Evolutionary conservation across 2,113 vertebrate genomes (phyloP).

Genomic region (Dunckerocampus dactyliophorus): DNA sequence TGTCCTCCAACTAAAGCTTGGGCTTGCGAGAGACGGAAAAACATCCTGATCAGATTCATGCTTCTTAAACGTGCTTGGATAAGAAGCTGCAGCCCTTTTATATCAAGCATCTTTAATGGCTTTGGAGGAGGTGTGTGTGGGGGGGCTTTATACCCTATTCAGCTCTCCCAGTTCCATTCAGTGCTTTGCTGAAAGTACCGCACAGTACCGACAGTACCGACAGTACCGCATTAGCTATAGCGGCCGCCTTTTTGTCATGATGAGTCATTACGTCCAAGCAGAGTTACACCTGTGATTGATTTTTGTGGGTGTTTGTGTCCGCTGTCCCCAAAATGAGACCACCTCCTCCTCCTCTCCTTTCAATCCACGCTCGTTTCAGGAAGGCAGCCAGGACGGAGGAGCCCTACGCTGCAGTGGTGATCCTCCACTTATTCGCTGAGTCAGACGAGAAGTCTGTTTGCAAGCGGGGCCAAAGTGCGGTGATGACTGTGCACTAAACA

Average conservation of each 20-base stretch:
- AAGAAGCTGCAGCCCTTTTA: background rate
- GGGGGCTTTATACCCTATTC: conserved; percentile 3
- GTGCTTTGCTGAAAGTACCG: conserved; percentile 3
- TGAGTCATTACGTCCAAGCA: conserved; percentile 16
- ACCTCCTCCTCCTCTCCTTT: background rate
- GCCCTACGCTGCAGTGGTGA: conserved; percentile 13
- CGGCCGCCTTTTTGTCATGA: conserved; percentile 17
- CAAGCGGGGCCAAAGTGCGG: conserved; percentile 8
- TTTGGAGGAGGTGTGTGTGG: background rate
- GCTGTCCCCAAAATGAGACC: background rate
- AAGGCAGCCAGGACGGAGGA: background rate
- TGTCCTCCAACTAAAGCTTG: background rate
- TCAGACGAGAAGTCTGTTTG: conserved; percentile 25
- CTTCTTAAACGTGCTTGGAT: background rate
- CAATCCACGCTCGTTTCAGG: conserved; percentile 7
- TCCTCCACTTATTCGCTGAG: conserved; percentile 30
- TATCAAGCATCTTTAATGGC: background rate
- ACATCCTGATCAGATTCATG: conserved; percentile 15
- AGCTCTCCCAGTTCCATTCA: conserved; percentile 23
- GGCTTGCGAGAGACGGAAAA: background rate
- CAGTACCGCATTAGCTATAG: conserved; percentile 1
- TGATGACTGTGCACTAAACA: conserved; percentile 27
- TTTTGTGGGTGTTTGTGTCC: background rate
- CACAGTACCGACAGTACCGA: too few relatives aligned
- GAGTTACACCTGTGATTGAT: conserved; percentile 14